These are phyloP conservation scores for Cremastinae sp. DNA, from an alignment of 2,888 invertebrate genomes.

Conservation along the genomic window DNA sequence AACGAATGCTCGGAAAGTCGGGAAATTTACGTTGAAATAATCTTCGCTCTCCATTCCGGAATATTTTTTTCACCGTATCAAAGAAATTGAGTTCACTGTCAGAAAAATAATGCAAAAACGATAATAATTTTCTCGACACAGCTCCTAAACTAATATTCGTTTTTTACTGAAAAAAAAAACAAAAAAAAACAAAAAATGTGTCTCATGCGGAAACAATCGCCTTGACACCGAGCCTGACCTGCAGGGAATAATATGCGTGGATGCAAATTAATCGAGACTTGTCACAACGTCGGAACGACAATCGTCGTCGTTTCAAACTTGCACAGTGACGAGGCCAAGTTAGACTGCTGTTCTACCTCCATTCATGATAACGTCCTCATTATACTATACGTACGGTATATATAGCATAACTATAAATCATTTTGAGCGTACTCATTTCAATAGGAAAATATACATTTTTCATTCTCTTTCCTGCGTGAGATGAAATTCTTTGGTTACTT, in stretches of 20 bases:
- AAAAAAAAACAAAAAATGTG: background rate
- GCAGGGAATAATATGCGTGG: conserved; percentile 54
- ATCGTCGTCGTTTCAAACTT: conserved; percentile 1
- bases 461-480: no score
- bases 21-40: background rate
- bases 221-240: conserved; percentile 63
- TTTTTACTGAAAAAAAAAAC: conserved; percentile 16
- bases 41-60: background rate
- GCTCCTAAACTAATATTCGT: background rate
- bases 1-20: background rate
- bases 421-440: no score
- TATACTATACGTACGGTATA: no score
- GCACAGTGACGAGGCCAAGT: background rate
- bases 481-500: no score
- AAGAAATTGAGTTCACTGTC: background rate
- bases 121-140: background rate
- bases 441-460: no score
- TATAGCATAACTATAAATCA: no score
- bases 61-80: conserved; percentile 5
- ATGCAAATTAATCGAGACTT: conserved; percentile 57
- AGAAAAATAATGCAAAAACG: conserved; percentile 4
- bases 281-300: conserved; percentile 40
- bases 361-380: no score
- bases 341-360: no score
- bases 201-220: conserved; percentile 46